Evolutionary conservation across 2,797 vertebrate genomes (phyloP).

Genomic region (Protosalanx chinensis): DNA sequence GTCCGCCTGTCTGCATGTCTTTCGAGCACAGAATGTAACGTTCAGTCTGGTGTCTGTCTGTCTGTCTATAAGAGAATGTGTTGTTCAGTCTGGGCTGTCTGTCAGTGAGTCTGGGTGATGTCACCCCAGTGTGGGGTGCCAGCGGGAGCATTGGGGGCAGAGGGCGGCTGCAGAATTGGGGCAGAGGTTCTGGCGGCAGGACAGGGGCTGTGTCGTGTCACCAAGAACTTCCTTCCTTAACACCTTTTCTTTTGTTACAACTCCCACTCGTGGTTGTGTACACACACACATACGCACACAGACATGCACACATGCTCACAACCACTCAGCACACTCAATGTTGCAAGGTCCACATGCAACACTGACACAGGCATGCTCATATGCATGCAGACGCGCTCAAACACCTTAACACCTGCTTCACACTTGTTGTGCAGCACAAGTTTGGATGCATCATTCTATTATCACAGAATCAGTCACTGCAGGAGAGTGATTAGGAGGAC

Average conservation of each 20-base stretch:
- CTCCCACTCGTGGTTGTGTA: slow-evolving; percentile 25
- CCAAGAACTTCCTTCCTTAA: slow-evolving; percentile 29
- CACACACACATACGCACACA: background rate
- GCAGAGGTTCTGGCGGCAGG: background rate
- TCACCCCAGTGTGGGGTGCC: slow-evolving; percentile 69
- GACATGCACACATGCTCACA: background rate
- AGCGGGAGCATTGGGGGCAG: slow-evolving; percentile 31
- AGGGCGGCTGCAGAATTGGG: background rate
- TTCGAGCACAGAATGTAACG: background rate
- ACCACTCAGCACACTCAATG: no score
- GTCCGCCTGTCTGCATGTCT: slow-evolving; percentile 3
- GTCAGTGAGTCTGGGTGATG: slow-evolving; percentile 58
- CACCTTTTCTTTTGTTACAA: slow-evolving; percentile 29
- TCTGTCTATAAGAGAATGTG: background rate
- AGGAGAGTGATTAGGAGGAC: slow-evolving; percentile 35
- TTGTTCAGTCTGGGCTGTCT: slow-evolving; percentile 46
- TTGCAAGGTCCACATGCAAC: no score
- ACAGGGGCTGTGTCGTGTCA: slow-evolving; percentile 36
- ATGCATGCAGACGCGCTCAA: background rate
- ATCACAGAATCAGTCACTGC: background rate
- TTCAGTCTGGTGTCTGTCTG: slow-evolving; percentile 57
- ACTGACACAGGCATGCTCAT: background rate
- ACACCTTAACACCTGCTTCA: background rate
- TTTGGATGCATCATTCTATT: slow-evolving; percentile 17
- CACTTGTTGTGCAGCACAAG: background rate